Evolutionary conservation across 1,140 invertebrate genomes (phyloP).

Genomic region (Psilanteris sp.): DNA sequence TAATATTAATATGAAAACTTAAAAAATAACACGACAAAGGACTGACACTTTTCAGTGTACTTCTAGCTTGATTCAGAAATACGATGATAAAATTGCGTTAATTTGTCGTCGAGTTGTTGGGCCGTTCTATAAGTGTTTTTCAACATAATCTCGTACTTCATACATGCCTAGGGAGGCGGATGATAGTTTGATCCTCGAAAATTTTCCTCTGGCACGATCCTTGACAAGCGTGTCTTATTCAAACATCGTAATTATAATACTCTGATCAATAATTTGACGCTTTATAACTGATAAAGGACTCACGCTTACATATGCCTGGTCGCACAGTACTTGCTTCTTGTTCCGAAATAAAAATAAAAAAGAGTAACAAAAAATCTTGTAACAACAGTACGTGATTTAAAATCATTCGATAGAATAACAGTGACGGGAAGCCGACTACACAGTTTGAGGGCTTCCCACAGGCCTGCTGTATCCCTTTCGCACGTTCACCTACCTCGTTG

Average conservation of each 20-base stretch:
- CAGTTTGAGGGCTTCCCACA: conserved; percentile 28
- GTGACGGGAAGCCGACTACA: background rate
- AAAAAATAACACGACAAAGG: too few species aligned
- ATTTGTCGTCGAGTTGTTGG: conserved; percentile 53
- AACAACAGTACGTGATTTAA: conserved; percentile 54
- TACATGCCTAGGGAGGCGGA: conserved; percentile 69
- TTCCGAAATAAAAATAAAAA: conserved; percentile 5
- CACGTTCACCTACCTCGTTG: conserved; percentile 8
- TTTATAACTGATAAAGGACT: conserved; percentile 7
- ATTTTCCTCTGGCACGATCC: conserved; percentile 76
- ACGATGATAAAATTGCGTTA: conserved; percentile 26
- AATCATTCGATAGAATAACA: conserved; percentile 43
- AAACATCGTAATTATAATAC: conserved; percentile 58
- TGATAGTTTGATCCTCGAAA: conserved; percentile 75
- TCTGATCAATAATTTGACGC: conserved; percentile 57
- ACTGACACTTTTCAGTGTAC: too few species aligned
- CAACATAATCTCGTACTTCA: conserved; percentile 75
- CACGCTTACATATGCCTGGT: conserved; percentile 2
- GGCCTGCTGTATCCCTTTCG: conserved; percentile 15
- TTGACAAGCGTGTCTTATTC: conserved; percentile 43
- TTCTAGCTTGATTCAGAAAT: too few species aligned
- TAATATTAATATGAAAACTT: too few species aligned
- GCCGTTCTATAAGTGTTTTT: conserved; percentile 69
- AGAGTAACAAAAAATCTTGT: conserved; percentile 27
- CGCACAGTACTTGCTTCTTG: conserved; percentile 4